Evolutionary conservation across 1,140 invertebrate species (phyloP).

Genomic region (Diorhabda sublineata): DNA sequence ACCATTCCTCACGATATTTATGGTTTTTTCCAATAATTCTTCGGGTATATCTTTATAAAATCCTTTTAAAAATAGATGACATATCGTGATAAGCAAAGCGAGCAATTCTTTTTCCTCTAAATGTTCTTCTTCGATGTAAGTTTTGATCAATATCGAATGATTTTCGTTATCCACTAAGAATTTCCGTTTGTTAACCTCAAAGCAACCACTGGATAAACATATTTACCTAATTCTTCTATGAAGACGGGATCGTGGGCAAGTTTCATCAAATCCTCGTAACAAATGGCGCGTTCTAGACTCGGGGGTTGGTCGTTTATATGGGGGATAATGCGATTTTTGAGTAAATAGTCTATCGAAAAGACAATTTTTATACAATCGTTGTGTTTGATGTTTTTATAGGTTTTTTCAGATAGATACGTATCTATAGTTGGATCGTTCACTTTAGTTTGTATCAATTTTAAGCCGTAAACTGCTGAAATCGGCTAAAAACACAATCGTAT

Average conservation of each 20-base stretch:
- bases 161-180: constrained; percentile 19
- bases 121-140: constrained; percentile 25
- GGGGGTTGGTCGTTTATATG: constrained; percentile 21
- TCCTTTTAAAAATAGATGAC: constrained; percentile 35
- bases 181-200: no score
- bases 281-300: constrained; percentile 17
- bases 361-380: constrained; percentile 36
- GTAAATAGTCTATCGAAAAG: constrained; percentile 31
- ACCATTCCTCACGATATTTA: constrained; percentile 29
- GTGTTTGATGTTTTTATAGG: constrained; percentile 33
- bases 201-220: no score
- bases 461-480: constrained; percentile 27
- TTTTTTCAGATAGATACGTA: constrained; percentile 32
- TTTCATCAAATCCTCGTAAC: constrained; percentile 25
- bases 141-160: constrained; percentile 24
- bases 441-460: constrained; percentile 32
- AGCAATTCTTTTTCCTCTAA: constrained; percentile 25
- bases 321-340: constrained; percentile 24
- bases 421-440: constrained; percentile 23
- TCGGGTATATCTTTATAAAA: constrained; percentile 25
- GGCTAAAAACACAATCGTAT: constrained; percentile 23
- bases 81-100: constrained; percentile 32
- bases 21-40: constrained; percentile 32
- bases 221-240: constrained; percentile 30
- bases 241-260: constrained; percentile 28